A percentile compares a stretch with the other conserved stretches of the same genome.
phyloP scores from a whole-genome alignment of 2,797 vertebrate genomes.

The Pangasius krempfi region DNA sequence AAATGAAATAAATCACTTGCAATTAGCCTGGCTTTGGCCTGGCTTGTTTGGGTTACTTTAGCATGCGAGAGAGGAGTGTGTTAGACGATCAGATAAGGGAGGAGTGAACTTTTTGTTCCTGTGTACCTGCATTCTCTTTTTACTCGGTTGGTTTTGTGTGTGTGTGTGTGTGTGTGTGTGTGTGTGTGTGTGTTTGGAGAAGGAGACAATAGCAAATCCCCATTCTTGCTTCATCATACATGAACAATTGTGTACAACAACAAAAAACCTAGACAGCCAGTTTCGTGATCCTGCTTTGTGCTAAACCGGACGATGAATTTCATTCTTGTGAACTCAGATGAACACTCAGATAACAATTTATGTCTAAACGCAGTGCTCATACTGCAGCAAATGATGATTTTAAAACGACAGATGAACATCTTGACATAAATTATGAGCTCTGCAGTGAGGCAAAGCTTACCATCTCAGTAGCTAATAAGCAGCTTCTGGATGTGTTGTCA shows the following conservation, averaged over 20 bases:
- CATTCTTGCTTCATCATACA: not conserved
- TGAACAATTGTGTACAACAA: not conserved
- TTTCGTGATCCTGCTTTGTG: not conserved
- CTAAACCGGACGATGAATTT: not conserved
- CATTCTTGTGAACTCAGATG: not conserved
- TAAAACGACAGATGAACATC: not conserved
- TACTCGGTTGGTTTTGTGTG: not conserved
- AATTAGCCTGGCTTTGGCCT: not conserved
- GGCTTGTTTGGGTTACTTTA: not conserved
- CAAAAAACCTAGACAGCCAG: not conserved
- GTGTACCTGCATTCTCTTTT: conserved; percentile 14
- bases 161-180: not conserved
- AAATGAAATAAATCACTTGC: not conserved
- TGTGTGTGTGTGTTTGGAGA: not conserved
- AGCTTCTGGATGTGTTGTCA: conserved; percentile 62
- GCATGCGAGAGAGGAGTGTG: not conserved
- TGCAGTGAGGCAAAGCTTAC: not conserved
- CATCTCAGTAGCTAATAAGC: conserved; percentile 23
- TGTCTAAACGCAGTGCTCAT: not conserved
- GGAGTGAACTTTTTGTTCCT: not conserved
- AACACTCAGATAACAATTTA: not conserved
- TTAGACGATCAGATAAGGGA: not conserved
- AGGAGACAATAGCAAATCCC: not conserved
- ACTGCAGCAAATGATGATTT: not conserved
- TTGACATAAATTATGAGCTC: conserved; percentile 14